phyloP scores from a whole-genome alignment of 2,113 vertebrate genomes.

The Okapia johnstoni region DNA sequence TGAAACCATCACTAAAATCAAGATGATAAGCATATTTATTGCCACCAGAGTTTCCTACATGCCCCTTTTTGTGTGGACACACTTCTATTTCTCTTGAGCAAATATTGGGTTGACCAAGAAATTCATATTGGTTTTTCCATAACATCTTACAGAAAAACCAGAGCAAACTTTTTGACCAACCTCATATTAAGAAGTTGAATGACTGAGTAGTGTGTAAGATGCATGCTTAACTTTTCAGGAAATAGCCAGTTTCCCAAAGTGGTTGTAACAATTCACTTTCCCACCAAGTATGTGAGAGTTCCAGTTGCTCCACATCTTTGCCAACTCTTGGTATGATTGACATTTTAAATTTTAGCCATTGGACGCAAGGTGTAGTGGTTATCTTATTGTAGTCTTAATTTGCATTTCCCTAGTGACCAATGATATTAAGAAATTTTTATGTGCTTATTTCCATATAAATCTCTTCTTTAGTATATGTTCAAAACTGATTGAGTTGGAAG shows the following conservation, averaged over 20 bases:
- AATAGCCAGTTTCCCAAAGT: neutral
- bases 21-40: neutral
- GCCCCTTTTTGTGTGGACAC: neutral
- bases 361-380: neutral
- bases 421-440: neutral
- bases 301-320: neutral
- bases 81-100: neutral
- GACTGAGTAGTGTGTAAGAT: neutral
- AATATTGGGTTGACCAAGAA: neutral
- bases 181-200: neutral
- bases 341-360: neutral
- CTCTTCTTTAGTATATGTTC: neutral
- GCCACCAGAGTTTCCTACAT: neutral
- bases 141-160: neutral
- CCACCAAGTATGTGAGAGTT: neutral
- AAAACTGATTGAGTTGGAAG: neutral
- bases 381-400: neutral
- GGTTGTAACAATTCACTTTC: neutral
- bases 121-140: neutral
- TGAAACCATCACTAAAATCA: neutral
- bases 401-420: neutral
- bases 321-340: neutral
- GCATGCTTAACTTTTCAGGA: neutral
- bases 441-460: neutral
- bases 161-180: neutral